phyloP scores from a whole-genome alignment of 2,797 vertebrate genomes.

The Girardinus metallicus region DNA sequence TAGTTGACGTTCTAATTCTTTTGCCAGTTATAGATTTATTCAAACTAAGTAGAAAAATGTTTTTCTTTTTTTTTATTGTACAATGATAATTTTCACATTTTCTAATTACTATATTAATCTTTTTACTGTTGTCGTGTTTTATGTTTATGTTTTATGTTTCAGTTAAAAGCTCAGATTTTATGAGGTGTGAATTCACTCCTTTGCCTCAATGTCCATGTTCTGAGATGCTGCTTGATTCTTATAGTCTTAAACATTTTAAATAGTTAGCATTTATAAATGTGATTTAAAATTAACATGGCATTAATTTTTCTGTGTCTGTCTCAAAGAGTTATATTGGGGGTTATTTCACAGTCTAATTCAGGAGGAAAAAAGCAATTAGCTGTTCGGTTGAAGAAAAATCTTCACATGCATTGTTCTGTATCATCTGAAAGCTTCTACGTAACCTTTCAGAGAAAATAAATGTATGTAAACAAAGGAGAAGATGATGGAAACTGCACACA shows the following conservation, averaged over 20 bases:
- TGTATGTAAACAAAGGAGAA: constrained; percentile 8
- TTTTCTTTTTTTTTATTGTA: too few species aligned
- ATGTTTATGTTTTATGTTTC: background rate
- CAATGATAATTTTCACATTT: background rate
- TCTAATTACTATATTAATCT: background rate
- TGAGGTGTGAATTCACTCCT: background rate
- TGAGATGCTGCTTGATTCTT: background rate
- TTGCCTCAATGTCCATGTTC: background rate
- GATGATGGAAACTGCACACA: background rate
- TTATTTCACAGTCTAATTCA: constrained; percentile 10
- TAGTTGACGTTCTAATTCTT: background rate
- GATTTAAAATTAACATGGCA: background rate
- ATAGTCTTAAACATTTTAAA: background rate
- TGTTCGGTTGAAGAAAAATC: background rate
- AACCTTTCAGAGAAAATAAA: constrained; percentile 6
- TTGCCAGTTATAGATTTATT: background rate
- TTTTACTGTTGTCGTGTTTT: background rate
- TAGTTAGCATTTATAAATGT: background rate
- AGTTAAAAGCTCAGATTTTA: background rate
- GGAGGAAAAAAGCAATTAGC: background rate
- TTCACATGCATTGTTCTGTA: background rate
- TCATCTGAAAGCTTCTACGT: background rate
- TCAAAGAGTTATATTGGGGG: background rate
- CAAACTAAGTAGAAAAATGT: background rate
- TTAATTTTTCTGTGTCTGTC: constrained; percentile 2